Evolutionary conservation across 2,888 invertebrate genomes (phyloP).

Genomic region (Cosmia trapezina): DNA sequence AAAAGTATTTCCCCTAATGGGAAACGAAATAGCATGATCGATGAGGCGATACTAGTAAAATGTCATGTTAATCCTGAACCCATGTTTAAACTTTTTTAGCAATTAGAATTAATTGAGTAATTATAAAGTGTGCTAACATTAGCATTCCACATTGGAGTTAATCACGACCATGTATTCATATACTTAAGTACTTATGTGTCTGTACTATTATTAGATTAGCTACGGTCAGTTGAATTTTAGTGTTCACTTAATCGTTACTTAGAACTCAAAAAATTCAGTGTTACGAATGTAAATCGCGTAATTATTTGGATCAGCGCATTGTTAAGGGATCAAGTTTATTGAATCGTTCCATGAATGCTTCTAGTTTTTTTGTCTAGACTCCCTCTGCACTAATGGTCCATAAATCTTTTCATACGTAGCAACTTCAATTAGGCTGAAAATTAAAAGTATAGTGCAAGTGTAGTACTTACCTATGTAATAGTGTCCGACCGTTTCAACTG

Average conservation of each 20-base stretch:
- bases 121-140: constrained; percentile 59
- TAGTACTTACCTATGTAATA: no score
- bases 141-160: constrained; percentile 56
- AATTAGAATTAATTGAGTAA: constrained; percentile 55
- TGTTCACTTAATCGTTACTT: constrained; percentile 38
- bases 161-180: constrained; percentile 53
- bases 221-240: constrained; percentile 58
- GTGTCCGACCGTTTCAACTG: no score
- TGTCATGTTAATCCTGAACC: constrained; percentile 24
- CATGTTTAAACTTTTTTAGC: constrained; percentile 35
- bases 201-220: constrained; percentile 59
- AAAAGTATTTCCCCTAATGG: background rate
- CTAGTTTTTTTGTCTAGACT: background rate
- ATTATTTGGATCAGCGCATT: constrained; percentile 47
- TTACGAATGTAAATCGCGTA: constrained; percentile 42
- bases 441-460: background rate
- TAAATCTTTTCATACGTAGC: background rate
- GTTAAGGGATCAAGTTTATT: constrained; percentile 12
- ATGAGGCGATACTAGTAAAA: constrained; percentile 28
- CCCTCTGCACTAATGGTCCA: background rate
- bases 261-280: constrained; percentile 23
- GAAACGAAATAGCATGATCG: constrained; percentile 13
- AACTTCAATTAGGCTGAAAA: background rate
- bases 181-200: constrained; percentile 33
- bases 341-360: constrained; percentile 14